These are phyloP conservation scores for Geothlypis trichas DNA, from an alignment of 2,113 vertebrate species.

Conservation along the genomic window DNA sequence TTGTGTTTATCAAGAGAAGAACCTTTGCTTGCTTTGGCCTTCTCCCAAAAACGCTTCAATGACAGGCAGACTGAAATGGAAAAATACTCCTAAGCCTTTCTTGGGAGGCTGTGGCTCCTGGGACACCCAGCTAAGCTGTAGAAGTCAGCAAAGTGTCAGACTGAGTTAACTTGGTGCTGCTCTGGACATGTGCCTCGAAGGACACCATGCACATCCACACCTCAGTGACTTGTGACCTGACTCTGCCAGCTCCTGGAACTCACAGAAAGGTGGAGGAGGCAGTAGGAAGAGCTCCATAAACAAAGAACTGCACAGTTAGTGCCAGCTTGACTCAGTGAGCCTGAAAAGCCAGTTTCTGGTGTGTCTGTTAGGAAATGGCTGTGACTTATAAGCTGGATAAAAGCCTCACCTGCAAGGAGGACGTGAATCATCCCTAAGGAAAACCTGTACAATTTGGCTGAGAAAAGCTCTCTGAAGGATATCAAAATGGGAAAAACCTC, in stretches of 20 bases:
- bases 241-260: background rate
- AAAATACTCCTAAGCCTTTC: background rate
- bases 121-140: background rate
- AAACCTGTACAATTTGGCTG: background rate
- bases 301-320: background rate
- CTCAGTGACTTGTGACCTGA: accelerated
- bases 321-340: background rate
- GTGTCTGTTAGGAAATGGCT: background rate
- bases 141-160: background rate
- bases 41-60: background rate
- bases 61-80: background rate
- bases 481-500: background rate
- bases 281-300: background rate
- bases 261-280: background rate
- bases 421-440: background rate
- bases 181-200: accelerated
- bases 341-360: background rate
- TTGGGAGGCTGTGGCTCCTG: background rate
- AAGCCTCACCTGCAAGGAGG: background rate
- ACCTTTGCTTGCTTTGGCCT: background rate
- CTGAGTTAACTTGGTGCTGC: background rate
- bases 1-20: background rate
- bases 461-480: background rate
- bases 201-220: background rate
- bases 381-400: background rate